Evolutionary conservation across 2,113 vertebrate species (phyloP), one percentile per base, ranked within the genome.

Genomic region (Riparia riparia): DNA sequence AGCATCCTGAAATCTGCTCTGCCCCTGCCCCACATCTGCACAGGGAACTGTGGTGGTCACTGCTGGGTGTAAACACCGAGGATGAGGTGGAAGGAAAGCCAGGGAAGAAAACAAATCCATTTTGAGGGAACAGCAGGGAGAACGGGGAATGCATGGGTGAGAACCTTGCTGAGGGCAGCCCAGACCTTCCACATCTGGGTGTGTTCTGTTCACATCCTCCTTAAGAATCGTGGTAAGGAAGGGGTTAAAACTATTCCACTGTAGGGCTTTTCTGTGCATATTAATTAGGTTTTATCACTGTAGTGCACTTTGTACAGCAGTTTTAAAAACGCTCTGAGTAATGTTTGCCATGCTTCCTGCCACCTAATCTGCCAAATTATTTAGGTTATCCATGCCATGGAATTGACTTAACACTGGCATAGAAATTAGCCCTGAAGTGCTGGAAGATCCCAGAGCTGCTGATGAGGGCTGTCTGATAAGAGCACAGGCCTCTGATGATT

Each of bases 311-410:
- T 60, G 82, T 81, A 32, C 47, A 68, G 85, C 66, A 17, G 63
- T 82, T 89, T 85, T 54, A 18, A 77, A 95, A 80, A 57, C 0
- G 28, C 82, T 93, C 78, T 82, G 64, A 94, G 85, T 96, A 77
- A 81, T 24, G 51, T 95, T 96, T 92, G 93, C 68, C 70, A 70
- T 96, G 88, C 91, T 95, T 92, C 58, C 78, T 72, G 71, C 69
- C 47, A 25, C 60, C 69, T 95, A 82, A 97, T 91, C 86, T 91
- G 85, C 93, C 87, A 91, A 72, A 78, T 86, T 64, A 95, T 93
- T 89, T 82, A 50, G 91, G 89, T 94, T 96, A 85, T 84, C 77
- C 91, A 12, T 90, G 87, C 60, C 78, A 47, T 21, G 60, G 92
- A 93, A 82, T 93, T 93, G 82, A 72, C 84, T 95, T 63, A 77